Base-by-base conservation (phyloP, 2,888 invertebrate species). In the Dynastes grantii region DNA sequence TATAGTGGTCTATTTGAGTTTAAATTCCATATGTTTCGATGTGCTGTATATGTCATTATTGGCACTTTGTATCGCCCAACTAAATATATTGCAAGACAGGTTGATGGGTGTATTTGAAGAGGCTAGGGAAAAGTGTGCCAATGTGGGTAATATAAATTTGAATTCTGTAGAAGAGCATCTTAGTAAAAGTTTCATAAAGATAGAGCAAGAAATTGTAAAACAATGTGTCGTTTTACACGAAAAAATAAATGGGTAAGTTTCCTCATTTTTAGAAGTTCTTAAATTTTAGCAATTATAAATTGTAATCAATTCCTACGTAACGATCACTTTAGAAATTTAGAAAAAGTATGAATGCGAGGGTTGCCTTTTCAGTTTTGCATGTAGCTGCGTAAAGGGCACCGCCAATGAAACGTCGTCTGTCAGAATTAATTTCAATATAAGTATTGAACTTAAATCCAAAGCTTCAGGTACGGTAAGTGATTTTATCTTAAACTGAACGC, bases 41-140 rank as follows among this genome's bases (percentile, higher is more conserved):
- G 37, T 76, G 51, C 53, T 76, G 22, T 76, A 27, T 55, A 65
- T 65, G 16, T 32, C 76, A 9, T 51, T 76, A 55, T 53, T 76
- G 49, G 76, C 32, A 16, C 22, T 76, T 16, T 53, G 11, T 49
- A 45, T 65, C 16, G 76, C 65, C 0, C 76, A 76, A 37, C 53
- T 76, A 53, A 51, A 76, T 64, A 76, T 49, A 49, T 64, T 76
- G 29, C 40, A 64, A 27, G n/a, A 63, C 29, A 40, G 65, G 22
- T n/a, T 65, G 5, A 5, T 65, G 32, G 11, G n/a, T 37, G 40
- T 65, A 16, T 32, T 37, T 11, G 37, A 65, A 16, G 16, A 32
- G 37, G 40, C 4, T n/a, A 13, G 2, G 3, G 16, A 11, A 32
- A 8, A 8, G 29, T 29, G 2, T 11, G 27, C 2, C 1, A 40